phyloP scores from a whole-genome alignment of 2,113 vertebrate genomes.

The Proteles cristata region DNA sequence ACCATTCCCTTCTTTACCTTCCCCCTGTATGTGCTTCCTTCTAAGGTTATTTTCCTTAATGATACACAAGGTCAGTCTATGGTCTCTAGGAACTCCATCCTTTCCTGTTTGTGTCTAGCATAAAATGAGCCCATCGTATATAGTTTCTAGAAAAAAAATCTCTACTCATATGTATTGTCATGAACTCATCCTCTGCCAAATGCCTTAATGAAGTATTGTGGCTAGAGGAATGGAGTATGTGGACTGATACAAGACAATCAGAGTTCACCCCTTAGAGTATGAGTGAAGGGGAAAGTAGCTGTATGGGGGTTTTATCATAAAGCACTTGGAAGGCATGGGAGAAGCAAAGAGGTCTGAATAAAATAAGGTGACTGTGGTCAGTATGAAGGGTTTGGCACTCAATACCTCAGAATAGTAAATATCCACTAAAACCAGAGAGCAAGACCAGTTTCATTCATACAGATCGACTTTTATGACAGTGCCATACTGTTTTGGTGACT shows the following conservation, averaged over 20 bases:
- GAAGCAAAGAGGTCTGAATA: not conserved
- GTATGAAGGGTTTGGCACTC: not conserved
- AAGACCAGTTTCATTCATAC: not conserved
- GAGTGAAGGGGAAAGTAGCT: not conserved
- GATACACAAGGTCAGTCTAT: not conserved
- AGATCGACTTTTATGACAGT: not conserved
- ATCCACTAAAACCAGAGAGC: not conserved
- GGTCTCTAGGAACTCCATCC: not conserved
- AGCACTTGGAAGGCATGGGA: not conserved
- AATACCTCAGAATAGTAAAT: not conserved
- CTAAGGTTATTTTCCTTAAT: slow-evolving; percentile 21
- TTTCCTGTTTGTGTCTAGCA: not conserved
- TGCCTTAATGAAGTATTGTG: not conserved
- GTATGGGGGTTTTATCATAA: not conserved
- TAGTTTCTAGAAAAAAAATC: not conserved
- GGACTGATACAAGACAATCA: not conserved
- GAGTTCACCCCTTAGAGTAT: not conserved
- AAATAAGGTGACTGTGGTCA: not conserved
- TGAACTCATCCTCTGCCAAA: not conserved
- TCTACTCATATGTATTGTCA: not conserved
- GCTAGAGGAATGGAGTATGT: not conserved
- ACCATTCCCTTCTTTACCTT: not conserved
- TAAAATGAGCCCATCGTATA: not conserved
- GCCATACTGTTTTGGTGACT: not conserved
- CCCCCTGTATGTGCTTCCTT: not conserved